Evolutionary conservation across 2,113 vertebrate genomes (phyloP).

Genomic region (Jaculus jaculus): DNA sequence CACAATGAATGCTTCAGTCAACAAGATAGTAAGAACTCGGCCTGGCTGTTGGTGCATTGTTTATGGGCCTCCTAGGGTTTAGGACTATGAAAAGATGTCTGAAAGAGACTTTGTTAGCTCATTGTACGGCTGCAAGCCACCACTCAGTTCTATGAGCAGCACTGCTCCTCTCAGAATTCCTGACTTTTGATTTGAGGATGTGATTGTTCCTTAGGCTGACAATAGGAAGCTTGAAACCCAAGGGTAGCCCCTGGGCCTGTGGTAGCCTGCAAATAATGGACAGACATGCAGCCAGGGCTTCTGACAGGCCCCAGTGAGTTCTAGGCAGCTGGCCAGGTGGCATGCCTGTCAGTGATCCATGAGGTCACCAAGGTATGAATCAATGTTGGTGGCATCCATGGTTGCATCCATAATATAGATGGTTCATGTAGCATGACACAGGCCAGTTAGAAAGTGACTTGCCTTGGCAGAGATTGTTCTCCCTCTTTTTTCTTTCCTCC

Average conservation of each 20-base stretch:
- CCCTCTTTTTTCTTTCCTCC: too few relatives aligned
- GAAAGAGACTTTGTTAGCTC: slow-evolving; percentile 71
- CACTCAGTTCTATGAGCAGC: neutral
- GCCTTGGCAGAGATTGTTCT: slow-evolving; percentile 25
- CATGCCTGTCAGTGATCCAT: slow-evolving; percentile 62
- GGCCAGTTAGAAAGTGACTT: slow-evolving; percentile 69
- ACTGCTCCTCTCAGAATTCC: slow-evolving; percentile 53
- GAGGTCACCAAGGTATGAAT: slow-evolving; percentile 66
- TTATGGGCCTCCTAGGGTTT: slow-evolving; percentile 65
- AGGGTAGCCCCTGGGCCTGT: neutral
- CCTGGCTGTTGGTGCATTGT: slow-evolving; percentile 45
- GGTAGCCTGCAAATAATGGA: neutral
- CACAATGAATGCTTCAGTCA: slow-evolving; percentile 40
- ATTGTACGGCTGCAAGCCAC: slow-evolving; percentile 53
- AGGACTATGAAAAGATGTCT: slow-evolving; percentile 65
- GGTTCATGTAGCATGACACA: slow-evolving; percentile 58
- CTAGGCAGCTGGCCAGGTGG: slow-evolving; percentile 62
- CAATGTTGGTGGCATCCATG: slow-evolving; percentile 22
- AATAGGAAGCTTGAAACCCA: slow-evolving; percentile 4
- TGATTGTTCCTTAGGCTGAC: neutral
- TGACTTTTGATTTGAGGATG: slow-evolving; percentile 19
- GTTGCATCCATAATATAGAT: slow-evolving; percentile 61
- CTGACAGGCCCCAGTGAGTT: slow-evolving; percentile 58
- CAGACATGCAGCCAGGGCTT: neutral
- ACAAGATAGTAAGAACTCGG: slow-evolving; percentile 24